Base-by-base conservation (phyloP, 2,113 vertebrate genomes). In the Ascaphus truei region DNA sequence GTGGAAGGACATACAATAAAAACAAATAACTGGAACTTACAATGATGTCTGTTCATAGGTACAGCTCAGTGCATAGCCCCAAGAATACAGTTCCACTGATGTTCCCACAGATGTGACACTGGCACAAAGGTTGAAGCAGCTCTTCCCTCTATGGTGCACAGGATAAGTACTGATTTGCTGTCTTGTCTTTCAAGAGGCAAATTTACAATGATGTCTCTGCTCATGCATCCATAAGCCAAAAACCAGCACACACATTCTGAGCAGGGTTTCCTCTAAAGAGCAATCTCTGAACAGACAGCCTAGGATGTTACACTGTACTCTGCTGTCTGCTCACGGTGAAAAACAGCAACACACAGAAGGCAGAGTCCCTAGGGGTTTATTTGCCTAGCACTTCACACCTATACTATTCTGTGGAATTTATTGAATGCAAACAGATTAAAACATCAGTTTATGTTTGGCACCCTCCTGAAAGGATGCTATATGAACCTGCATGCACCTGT, bases 91-190 rank as follows among this genome's bases (percentile, higher is more conserved):
- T 83, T 85, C 83, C 87, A 84, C 79, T 5, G 63, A 67, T 86
- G 79, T 81, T 83, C 84, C 82, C 82, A 81, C 82, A 83, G 84
- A 84, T 80, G 83, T 83, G 79, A 85, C 81, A 84, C 85, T 84
- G 83, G 84, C 89, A 88, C 85, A 88, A 89, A 87, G 85, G 83
- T 87, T 88, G 84, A 86, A 82, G 86, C 86, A 84, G 86, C 81
- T 81, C 84, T 85, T 81, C 82, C 71, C 79, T 84, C 71, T 80
- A 77, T 86, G 83, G 85, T 87, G 84, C 81, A 86, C 68, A 78
- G 85, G 83, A 89, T 86, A 84, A 73, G 77, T 76, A 72, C 86
- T 84, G 87, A 88, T 90, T 88, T 90, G 23, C 23, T 30, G 89
- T 88, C 86, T 86, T 69, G 85, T 81, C 83, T 81, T 85, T 82